phyloP scores from a whole-genome alignment of 2,797 vertebrate species.

The Argyrosomus regius region DNA sequence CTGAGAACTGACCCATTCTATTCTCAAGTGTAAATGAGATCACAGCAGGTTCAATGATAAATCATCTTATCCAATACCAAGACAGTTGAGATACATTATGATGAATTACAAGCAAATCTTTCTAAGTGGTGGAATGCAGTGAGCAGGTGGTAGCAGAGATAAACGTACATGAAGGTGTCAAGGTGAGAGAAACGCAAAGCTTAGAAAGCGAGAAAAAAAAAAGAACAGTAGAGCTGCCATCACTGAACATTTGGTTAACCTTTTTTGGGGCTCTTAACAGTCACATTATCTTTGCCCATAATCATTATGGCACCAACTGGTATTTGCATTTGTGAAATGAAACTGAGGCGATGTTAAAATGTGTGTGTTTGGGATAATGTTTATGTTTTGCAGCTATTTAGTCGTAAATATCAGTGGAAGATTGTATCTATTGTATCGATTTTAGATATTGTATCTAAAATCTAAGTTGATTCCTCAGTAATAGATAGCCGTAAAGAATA shows the following conservation, averaged over 20 bases:
- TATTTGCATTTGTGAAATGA: background rate
- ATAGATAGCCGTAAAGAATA: background rate
- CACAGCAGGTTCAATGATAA: slow-evolving; percentile 64
- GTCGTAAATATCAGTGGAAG: no score
- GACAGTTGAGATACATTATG: background rate
- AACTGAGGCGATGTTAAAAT: background rate
- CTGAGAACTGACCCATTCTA: slow-evolving; percentile 39
- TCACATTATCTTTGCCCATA: background rate
- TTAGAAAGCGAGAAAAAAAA: background rate
- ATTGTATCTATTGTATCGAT: no score
- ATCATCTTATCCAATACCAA: slow-evolving; percentile 31
- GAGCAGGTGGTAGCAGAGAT: slow-evolving; percentile 22
- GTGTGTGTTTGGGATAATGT: background rate
- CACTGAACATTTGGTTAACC: background rate
- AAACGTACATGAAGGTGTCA: slow-evolving; percentile 23
- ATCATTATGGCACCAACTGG: background rate
- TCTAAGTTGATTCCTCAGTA: background rate
- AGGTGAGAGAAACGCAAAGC: background rate
- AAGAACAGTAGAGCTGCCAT: background rate
- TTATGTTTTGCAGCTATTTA: no score
- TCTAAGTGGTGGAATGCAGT: slow-evolving; percentile 1
- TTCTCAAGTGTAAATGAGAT: slow-evolving; percentile 61
- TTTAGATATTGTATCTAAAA: background rate
- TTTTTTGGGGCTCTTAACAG: background rate
- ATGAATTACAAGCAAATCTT: slow-evolving; percentile 31